phyloP scores from a whole-genome alignment of 1,140 invertebrate genomes.

The Lerema accius region DNA sequence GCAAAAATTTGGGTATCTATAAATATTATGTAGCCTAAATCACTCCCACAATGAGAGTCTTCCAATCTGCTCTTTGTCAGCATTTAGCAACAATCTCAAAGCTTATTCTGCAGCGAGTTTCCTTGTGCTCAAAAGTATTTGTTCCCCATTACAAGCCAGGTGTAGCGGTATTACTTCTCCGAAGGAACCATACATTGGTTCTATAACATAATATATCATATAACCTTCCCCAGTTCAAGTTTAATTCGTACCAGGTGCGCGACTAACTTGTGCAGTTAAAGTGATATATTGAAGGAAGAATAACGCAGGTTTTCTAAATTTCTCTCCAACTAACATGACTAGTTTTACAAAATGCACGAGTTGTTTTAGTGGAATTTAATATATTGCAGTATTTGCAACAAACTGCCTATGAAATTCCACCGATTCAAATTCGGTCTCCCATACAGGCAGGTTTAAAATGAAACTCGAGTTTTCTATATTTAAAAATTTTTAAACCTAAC shows the following conservation, averaged over 20 bases:
- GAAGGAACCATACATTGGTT: background rate
- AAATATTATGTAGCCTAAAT: too few species aligned
- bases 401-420: too few species aligned
- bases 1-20: too few species aligned
- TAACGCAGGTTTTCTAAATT: constrained; percentile 23
- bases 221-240: constrained; percentile 19
- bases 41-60: too few species aligned
- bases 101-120: too few species aligned
- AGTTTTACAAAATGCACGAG: constrained; percentile 19
- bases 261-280: constrained; percentile 31
- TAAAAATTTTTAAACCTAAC: too few species aligned
- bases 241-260: constrained; percentile 30
- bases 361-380: constrained; percentile 10
- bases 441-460: too few species aligned
- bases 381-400: background rate
- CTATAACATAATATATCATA: constrained; percentile 20
- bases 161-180: background rate
- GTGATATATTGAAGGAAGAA: constrained; percentile 31
- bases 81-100: too few species aligned
- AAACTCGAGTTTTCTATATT: too few species aligned
- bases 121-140: too few species aligned
- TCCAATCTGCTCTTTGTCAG: too few species aligned
- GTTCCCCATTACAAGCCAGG: background rate
- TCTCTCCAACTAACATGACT: constrained; percentile 24
- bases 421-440: too few species aligned